phyloP scores from a whole-genome alignment of 2,797 vertebrate species.

The Microctenopoma steveboyesi region DNA sequence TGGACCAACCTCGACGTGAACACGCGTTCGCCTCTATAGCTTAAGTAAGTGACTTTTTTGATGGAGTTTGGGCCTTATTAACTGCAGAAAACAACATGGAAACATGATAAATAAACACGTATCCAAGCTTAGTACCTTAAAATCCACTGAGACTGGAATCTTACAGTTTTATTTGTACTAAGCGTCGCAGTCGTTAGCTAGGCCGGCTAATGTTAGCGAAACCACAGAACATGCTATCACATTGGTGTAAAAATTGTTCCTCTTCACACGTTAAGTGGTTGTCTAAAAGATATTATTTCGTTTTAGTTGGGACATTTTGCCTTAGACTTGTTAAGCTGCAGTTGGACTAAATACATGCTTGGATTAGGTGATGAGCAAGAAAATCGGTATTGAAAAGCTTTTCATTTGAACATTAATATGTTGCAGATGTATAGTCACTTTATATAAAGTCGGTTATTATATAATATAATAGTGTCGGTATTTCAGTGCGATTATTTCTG shows the following conservation, averaged over 20 bases:
- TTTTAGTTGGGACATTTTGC: fast-evolving
- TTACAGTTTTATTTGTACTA: neutral
- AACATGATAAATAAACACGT: neutral
- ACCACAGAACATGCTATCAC: constrained; percentile 5
- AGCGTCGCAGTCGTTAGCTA: neutral
- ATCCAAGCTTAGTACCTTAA: fast-evolving
- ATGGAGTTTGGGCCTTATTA: neutral
- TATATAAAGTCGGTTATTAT: too few relatives aligned
- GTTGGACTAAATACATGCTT: neutral
- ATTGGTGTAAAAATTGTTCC: constrained; percentile 1
- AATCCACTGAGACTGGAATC: fast-evolving
- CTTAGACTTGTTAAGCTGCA: fast-evolving
- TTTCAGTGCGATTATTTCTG: too few relatives aligned
- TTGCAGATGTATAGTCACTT: neutral
- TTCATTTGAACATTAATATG: neutral
- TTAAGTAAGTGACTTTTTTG: constrained; percentile 74
- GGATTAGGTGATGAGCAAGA: neutral
- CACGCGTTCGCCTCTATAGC: constrained; percentile 67
- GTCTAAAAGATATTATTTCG: fast-evolving
- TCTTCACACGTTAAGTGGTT: fast-evolving
- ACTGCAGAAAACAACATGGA: fast-evolving
- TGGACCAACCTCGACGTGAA: constrained; percentile 61
- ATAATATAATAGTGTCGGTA: too few relatives aligned
- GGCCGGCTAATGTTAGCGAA: neutral
- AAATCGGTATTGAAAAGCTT: neutral